Conservation (phyloP, 2,113 vertebrate species). For the Scophthalmus maximus region DNA sequence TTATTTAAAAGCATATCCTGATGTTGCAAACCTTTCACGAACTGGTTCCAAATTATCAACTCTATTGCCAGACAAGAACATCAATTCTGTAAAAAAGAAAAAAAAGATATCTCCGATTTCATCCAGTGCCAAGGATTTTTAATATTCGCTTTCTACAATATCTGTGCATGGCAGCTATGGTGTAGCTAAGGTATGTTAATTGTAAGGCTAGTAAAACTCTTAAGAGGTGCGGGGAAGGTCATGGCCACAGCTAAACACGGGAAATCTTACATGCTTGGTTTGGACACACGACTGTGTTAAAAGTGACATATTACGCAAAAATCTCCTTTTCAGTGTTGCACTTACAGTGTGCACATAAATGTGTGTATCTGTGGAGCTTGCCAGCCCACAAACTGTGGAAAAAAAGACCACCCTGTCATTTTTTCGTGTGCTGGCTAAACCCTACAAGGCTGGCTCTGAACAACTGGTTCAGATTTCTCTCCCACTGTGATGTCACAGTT, state of each 20-base stretch:
- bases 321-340: too few species aligned
- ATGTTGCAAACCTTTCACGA: slow-evolving; percentile 15
- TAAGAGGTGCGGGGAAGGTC: neutral
- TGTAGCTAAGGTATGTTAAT: neutral
- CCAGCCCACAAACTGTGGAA: too few species aligned
- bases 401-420: too few species aligned
- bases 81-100: slow-evolving; percentile 7
- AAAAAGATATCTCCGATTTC: neutral
- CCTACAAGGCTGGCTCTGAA: too few species aligned
- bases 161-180: neutral
- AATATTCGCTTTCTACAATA: slow-evolving; percentile 11
- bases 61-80: slow-evolving; percentile 4
- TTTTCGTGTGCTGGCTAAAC: too few species aligned
- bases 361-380: too few species aligned
- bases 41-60: slow-evolving; percentile 1
- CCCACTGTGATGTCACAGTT: too few species aligned
- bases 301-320: too few species aligned
- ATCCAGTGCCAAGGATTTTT: slow-evolving; percentile 50
- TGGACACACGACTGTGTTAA: neutral
- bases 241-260: neutral
- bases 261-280: neutral
- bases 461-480: too few species aligned
- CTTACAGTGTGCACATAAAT: too few species aligned
- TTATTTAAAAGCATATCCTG: neutral
- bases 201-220: neutral